Conservation (phyloP, 1,140 invertebrate genomes). For the Dendrolimus kikuchii region DNA sequence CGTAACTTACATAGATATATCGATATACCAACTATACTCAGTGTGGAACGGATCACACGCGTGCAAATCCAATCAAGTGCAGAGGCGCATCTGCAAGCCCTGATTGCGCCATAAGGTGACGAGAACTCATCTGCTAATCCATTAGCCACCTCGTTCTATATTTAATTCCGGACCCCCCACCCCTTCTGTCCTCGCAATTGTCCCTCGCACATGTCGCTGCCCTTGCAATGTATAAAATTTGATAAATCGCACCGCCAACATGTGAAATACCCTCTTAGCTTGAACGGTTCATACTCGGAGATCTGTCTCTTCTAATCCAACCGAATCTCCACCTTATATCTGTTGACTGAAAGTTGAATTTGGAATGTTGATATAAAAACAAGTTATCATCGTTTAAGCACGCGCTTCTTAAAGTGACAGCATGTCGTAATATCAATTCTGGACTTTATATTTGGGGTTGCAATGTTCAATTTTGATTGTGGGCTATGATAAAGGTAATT, state of each 20-base stretch:
- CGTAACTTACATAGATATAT: too few relatives aligned
- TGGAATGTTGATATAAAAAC: slow-evolving; percentile 14
- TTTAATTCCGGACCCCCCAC: slow-evolving; percentile 46
- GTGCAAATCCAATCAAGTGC: slow-evolving; percentile 25
- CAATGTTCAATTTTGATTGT: slow-evolving; percentile 16
- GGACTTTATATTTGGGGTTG: slow-evolving; percentile 6
- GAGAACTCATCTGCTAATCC: slow-evolving; percentile 59
- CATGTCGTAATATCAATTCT: slow-evolving; percentile 7
- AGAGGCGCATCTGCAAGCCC: slow-evolving; percentile 47
- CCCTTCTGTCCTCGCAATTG: slow-evolving; percentile 39
- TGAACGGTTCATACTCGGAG: slow-evolving; percentile 47
- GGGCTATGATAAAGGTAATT: slow-evolving; percentile 20
- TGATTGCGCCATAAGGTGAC: slow-evolving; percentile 57
- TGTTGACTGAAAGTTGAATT: slow-evolving; percentile 8
- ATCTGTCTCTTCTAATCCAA: slow-evolving; percentile 5
- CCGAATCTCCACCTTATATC: slow-evolving; percentile 18
- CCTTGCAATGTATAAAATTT: slow-evolving; percentile 61
- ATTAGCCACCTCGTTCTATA: slow-evolving; percentile 63
- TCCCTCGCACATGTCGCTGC: slow-evolving; percentile 65
- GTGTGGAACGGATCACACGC: slow-evolving; percentile 1
- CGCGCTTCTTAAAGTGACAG: slow-evolving; percentile 17
- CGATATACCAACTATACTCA: too few relatives aligned
- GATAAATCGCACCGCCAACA: slow-evolving; percentile 67
- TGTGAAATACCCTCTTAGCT: slow-evolving; percentile 68
- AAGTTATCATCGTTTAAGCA: slow-evolving; percentile 46